Conservation (phyloP, 2,888 invertebrate genomes). For the Sesia bembeciformis region DNA sequence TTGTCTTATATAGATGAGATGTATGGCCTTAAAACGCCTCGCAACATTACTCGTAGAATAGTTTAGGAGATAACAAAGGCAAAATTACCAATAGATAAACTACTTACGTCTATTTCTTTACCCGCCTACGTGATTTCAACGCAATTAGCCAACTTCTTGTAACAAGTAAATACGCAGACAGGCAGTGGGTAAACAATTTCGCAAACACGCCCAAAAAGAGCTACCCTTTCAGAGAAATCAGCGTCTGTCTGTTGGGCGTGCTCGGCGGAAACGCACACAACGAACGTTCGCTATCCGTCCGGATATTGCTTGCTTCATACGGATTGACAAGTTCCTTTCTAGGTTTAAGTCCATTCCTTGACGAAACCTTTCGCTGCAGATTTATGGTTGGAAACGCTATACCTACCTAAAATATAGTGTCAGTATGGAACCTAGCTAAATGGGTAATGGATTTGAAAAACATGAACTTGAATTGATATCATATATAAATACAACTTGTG, state of each 20-base stretch:
- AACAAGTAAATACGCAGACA: slow-evolving; percentile 8
- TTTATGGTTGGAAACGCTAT: no score
- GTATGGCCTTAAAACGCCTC: no score
- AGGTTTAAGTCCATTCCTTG: neutral
- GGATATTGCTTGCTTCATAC: slow-evolving; percentile 42
- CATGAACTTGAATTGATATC: no score
- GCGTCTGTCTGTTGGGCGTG: slow-evolving; percentile 3
- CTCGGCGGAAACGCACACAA: slow-evolving; percentile 34
- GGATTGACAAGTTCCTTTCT: slow-evolving; percentile 21
- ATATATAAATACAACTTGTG: no score
- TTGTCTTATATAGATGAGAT: no score
- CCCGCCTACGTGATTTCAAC: neutral
- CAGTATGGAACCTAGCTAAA: no score
- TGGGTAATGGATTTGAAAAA: no score
- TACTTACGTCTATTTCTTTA: neutral
- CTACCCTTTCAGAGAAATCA: slow-evolving; percentile 19
- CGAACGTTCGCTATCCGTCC: slow-evolving; percentile 14
- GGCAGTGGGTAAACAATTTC: slow-evolving; percentile 6
- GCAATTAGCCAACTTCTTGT: slow-evolving; percentile 3
- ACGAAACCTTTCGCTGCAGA: no score
- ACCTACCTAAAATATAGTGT: no score
- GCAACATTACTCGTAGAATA: no score
- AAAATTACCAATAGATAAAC: neutral
- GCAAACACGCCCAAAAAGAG: slow-evolving; percentile 1
- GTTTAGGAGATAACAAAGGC: no score